phyloP scores from a whole-genome alignment of 2,888 invertebrate species.

The Diplolepis rosae region DNA sequence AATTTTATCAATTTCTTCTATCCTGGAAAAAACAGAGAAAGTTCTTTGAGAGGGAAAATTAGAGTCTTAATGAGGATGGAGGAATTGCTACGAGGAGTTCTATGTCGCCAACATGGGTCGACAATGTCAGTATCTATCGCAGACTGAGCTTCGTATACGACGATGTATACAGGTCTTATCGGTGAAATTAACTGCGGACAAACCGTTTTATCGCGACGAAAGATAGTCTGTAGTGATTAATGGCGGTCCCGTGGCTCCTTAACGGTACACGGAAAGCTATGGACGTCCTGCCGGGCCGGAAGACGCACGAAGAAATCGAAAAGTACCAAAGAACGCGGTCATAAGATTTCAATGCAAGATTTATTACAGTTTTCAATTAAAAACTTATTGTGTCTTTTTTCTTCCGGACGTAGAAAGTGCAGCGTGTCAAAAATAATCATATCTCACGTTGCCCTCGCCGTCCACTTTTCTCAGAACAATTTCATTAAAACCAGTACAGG shows the following conservation, averaged over 20 bases:
- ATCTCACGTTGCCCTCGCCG: neutral
- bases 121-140: slow-evolving; percentile 33
- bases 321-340: slow-evolving; percentile 35
- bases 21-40: neutral
- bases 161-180: slow-evolving; percentile 43
- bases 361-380: slow-evolving; percentile 29
- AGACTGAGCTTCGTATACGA: slow-evolving; percentile 30
- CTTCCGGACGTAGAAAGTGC: neutral
- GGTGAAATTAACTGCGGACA: slow-evolving; percentile 54
- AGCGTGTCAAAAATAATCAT: slow-evolving; percentile 19
- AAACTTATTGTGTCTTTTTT: slow-evolving; percentile 10
- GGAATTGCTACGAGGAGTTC: slow-evolving; percentile 33
- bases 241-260: slow-evolving; percentile 46
- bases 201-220: slow-evolving; percentile 52
- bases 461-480: neutral
- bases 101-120: slow-evolving; percentile 30
- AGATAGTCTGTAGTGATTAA: slow-evolving; percentile 50
- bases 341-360: slow-evolving; percentile 31
- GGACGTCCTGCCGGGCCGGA: slow-evolving; percentile 36
- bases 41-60: neutral
- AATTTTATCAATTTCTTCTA: too few relatives aligned
- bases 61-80: slow-evolving; percentile 22
- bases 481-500: neutral
- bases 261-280: slow-evolving; percentile 38
- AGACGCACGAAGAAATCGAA: slow-evolving; percentile 36